Base-by-base conservation (phyloP, 2,888 invertebrate species). In the Drosophila birchii region DNA sequence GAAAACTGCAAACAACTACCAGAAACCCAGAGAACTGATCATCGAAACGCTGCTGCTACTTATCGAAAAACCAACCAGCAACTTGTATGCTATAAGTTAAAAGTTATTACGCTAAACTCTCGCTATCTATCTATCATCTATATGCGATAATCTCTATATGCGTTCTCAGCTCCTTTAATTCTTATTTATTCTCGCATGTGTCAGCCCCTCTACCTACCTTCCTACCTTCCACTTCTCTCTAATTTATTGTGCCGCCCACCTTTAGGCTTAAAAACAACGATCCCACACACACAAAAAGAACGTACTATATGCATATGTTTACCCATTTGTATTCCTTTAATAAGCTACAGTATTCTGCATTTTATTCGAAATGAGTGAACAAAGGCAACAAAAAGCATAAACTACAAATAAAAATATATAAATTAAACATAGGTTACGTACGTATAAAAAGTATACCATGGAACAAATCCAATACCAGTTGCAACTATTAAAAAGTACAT, bases 1-100 rank as follows among this genome's bases (percentile, higher is more conserved):
- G 63, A 69, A 78, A 58, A 78, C 71, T 57, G 57, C 55, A 77
- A 69, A 69, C 41, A 76, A 80, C 69, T 79, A 76, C 45, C 32
- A 56, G 61, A 58, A 70, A 71, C 53, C 51, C 56, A 71, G 53
- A 74, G 88, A 83, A 88, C 83, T 83, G 88, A 83, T 86, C 88
- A 88, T 86, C 86, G 86, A 83, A 88, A 76, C 78, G 71, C 74
- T 82, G 86, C 88, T 83, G 86, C 83, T 83, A 82, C 88, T 86
- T 86, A 84, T 73, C 54, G 62, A 75, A 68, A 66, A 64, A 26
- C 26, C 39, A 64, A 55, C 41, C 61, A 70, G 61, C 56, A 72
- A 67, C 72, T 74, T 75, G 57, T 74, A 86, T 72, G 53, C 53
- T 72, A 76, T 88, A 88, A 78, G 78, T 76, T 83, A 36, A 75